These are phyloP conservation scores for Nephrotoma appendiculata DNA, from an alignment of 2,888 invertebrate genomes.

Conservation along the genomic window DNA sequence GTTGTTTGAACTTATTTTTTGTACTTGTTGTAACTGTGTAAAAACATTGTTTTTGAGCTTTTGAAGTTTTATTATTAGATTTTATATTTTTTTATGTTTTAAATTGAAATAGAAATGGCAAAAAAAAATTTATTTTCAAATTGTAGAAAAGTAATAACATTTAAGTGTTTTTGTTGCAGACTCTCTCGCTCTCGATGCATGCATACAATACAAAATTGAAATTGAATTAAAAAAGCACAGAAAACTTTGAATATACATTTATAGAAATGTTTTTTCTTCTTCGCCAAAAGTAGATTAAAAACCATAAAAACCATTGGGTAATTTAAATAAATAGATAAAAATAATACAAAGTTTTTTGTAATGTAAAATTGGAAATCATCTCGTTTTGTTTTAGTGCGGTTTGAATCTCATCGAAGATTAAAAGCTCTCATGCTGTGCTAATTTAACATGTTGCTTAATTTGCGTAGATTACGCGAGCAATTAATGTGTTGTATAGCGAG, in stretches of 20 bases:
- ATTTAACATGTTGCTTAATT: neutral
- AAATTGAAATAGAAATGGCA: neutral
- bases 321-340: neutral
- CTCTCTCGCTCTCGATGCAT: neutral
- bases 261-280: neutral
- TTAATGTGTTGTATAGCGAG: too few relatives aligned
- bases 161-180: neutral
- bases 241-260: neutral
- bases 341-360: neutral
- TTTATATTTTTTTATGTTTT: neutral
- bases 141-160: neutral
- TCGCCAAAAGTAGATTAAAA: neutral
- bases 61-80: neutral
- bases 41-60: neutral
- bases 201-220: neutral
- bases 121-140: neutral
- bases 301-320: neutral
- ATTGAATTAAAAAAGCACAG: neutral
- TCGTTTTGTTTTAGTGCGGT: neutral
- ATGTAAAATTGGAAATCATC: neutral
- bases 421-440: neutral
- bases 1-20: neutral
- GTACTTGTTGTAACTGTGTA: neutral
- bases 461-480: too few relatives aligned
- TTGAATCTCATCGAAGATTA: neutral